These are phyloP conservation scores for Polypedilum vanderplanki DNA, from an alignment of 1,140 invertebrate genomes.

Conservation along the genomic window DNA sequence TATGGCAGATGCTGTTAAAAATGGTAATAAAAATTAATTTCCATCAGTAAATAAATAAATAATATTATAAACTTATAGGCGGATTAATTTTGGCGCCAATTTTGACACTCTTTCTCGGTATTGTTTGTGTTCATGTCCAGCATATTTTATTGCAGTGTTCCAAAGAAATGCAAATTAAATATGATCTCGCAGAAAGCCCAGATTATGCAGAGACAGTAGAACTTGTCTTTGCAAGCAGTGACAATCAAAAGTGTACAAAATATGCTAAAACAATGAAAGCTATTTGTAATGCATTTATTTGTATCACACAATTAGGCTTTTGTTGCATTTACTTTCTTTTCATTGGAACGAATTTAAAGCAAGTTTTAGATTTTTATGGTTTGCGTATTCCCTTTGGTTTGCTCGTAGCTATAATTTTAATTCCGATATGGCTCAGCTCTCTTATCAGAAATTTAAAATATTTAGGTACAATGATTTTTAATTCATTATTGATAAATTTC, in stretches of 20 bases:
- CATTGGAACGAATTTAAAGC: conserved; percentile 71
- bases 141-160: conserved; percentile 65
- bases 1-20: conserved; percentile 68
- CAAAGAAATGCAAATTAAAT: conserved; percentile 53
- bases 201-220: conserved; percentile 74
- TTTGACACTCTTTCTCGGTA: conserved; percentile 56
- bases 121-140: conserved; percentile 65
- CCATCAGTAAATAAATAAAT: no score
- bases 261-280: conserved; percentile 55
- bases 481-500: neutral
- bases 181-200: conserved; percentile 47
- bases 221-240: conserved; percentile 66
- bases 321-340: conserved; percentile 94
- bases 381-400: no score
- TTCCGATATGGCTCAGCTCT: conserved; percentile 64
- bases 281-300: conserved; percentile 70
- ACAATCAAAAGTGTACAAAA: conserved; percentile 47
- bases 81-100: conserved; percentile 59
- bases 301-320: conserved; percentile 87
- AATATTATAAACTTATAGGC: no score
- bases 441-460: conserved; percentile 71
- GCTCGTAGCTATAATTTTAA: conserved; percentile 62
- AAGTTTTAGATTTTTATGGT: conserved; percentile 60
- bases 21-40: no score
- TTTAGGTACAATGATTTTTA: conserved; percentile 37